Percentiles rank a stretch among this genome's conserved stretches.
These are phyloP conservation scores for Amazona finschi DNA, from an alignment of 2,797 vertebrate genomes.

Conservation along the genomic window DNA sequence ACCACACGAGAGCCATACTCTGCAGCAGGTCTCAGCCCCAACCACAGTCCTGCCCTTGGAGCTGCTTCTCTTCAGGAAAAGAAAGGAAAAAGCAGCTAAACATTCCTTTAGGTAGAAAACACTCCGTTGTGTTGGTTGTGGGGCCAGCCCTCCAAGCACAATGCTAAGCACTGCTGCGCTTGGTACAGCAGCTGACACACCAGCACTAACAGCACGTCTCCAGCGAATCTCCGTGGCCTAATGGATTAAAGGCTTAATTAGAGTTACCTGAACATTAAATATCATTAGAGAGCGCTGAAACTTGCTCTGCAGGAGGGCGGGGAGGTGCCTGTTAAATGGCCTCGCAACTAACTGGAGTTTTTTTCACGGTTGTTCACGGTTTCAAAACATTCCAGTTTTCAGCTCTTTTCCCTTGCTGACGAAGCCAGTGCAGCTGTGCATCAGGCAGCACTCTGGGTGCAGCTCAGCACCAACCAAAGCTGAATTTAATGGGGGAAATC, in stretches of 20 bases:
- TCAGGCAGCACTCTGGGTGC: not conserved
- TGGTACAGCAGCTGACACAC: not conserved
- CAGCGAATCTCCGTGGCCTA: not conserved
- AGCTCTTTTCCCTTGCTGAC: not conserved
- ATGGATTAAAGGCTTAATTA: slow-evolving; percentile 10
- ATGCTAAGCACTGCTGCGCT: not conserved
- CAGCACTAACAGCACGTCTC: not conserved
- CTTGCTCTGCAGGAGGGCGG: not conserved
- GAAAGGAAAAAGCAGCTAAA: not conserved
- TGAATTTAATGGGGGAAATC: not conserved
- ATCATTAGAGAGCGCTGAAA: not conserved
- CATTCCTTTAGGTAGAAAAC: not conserved
- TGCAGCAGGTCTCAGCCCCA: accelerated
- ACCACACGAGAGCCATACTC: accelerated
- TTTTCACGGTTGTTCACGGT: not conserved
- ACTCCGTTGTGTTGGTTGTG: not conserved
- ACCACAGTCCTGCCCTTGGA: not conserved
- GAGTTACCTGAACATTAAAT: slow-evolving; percentile 16
- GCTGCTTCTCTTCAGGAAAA: not conserved
- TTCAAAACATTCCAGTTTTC: not conserved
- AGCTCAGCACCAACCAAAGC: not conserved
- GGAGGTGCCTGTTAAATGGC: not conserved
- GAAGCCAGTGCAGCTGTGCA: not conserved
- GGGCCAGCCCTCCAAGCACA: not conserved
- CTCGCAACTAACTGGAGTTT: not conserved